Base-by-base conservation (phyloP, 2,797 vertebrate species). In the Syngnathus acus region DNA sequence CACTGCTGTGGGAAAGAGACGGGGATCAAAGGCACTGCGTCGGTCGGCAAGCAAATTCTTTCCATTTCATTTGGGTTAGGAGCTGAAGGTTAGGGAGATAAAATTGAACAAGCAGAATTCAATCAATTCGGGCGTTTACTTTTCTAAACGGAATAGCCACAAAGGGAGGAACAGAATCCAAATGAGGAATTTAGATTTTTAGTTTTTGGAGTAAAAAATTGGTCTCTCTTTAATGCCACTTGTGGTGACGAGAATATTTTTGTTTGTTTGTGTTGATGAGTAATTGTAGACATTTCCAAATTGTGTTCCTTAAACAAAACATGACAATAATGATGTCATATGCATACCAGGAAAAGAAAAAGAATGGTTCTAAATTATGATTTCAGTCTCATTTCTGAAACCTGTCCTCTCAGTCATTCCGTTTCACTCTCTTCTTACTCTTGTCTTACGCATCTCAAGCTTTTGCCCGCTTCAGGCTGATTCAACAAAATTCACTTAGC, bases 401-500 rank as follows among this genome's bases (percentile, higher is more conserved):
- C 4, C 48, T 21, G 23, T 37, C 37, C 47, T 42, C 14, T 7
- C 21, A 17, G 32, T 48, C 58, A 14, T 32, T 78, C 68, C 68
- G 65, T 40, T 77, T 67, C 62, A 45, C 70, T 68, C 69, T 65
- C 45, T 64, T 68, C 58, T 70, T 80, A 72, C 77, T 78, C 76
- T 73, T 64, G 66, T 76, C 83, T 87, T 90, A 85, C 87, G 82
- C 78, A 74, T 73, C 47, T 73, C 70, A 75, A 84, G 73, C 45
- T 13, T 64, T 77, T 45, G 75, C 83, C 80, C 79, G 75, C 76
- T 80, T 74, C 58, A 74, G 69, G 69, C 70, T 65, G 74, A 75
- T 76, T 75, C 65, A 75, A 82, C 73, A 86, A 83, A 62, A 82
- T 78, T 86, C 79, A 81, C 76, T 87, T 87, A 81, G 72, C 76